Conservation (phyloP, 2,113 vertebrate genomes). For the Muscicapa adusta region DNA sequence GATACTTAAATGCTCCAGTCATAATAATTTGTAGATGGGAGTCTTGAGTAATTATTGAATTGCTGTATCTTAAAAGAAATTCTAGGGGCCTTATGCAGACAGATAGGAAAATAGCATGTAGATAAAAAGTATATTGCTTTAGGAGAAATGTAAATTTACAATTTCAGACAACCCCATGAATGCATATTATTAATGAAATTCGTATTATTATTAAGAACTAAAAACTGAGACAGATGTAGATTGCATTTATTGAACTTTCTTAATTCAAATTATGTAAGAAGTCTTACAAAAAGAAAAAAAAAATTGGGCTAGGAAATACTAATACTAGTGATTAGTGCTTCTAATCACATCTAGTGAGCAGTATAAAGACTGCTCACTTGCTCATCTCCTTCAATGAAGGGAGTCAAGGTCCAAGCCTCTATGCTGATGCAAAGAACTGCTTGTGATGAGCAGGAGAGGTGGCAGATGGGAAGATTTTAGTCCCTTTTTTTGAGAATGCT, state of each 20-base stretch:
- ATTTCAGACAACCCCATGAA: conserved; percentile 16
- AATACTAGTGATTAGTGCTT: too few species aligned
- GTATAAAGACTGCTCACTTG: not conserved
- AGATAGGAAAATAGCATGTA: conserved; percentile 39
- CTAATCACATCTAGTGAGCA: not conserved
- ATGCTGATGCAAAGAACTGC: not conserved
- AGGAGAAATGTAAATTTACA: conserved; percentile 58
- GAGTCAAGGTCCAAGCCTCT: not conserved
- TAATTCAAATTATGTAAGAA: conserved; percentile 31
- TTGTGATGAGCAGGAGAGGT: not conserved
- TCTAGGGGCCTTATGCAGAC: conserved; percentile 10
- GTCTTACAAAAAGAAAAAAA: not conserved
- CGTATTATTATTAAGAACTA: conserved; percentile 21
- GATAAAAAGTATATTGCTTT: conserved; percentile 23
- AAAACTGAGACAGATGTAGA: conserved; percentile 53
- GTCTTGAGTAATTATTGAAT: conserved; percentile 26
- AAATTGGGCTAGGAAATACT: not conserved
- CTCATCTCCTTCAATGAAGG: not conserved
- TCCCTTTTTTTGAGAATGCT: not conserved
- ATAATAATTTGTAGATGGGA: not conserved
- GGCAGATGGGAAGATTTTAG: not conserved
- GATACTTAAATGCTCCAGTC: not conserved
- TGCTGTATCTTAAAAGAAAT: not conserved
- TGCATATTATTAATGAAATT: conserved; percentile 63
- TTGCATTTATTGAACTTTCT: not conserved